Conservation (phyloP, 1,140 invertebrate genomes). For the Phortica variegata region DNA sequence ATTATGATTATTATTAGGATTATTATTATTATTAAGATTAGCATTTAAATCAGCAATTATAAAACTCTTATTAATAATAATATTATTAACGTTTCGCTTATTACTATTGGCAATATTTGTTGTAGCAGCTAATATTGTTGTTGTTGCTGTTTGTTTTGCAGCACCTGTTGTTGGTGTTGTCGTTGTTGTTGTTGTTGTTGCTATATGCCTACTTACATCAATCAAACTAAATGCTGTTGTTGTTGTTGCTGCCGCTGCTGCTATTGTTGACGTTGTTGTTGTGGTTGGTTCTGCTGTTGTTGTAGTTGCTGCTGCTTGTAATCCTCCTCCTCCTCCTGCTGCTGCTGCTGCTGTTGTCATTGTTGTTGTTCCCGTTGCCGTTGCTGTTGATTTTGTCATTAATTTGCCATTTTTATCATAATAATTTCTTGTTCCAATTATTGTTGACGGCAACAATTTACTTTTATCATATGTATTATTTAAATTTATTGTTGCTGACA, state of each 20-base stretch:
- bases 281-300: neutral
- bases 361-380: neutral
- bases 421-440: neutral
- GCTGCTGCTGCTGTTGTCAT: slow-evolving; percentile 7
- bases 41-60: slow-evolving; percentile 5
- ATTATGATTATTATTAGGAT: slow-evolving; percentile 9
- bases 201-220: slow-evolving; percentile 43
- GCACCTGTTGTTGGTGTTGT: too few species aligned
- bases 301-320: slow-evolving; percentile 4
- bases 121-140: slow-evolving; percentile 6
- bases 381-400: too few species aligned
- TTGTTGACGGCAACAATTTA: too few species aligned
- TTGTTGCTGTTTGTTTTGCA: neutral
- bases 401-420: slow-evolving; percentile 19
- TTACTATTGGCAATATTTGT: slow-evolving; percentile 12
- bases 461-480: slow-evolving; percentile 9
- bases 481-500: slow-evolving; percentile 16
- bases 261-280: slow-evolving; percentile 11
- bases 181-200: slow-evolving; percentile 5
- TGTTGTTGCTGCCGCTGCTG: slow-evolving; percentile 15
- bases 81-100: neutral
- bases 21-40: slow-evolving; percentile 19
- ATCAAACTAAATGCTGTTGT: slow-evolving; percentile 45
- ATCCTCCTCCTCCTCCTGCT: slow-evolving; percentile 1
- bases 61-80: neutral